phyloP scores from a whole-genome alignment of 2,797 vertebrate genomes.

The Adrianichthys oophorus region DNA sequence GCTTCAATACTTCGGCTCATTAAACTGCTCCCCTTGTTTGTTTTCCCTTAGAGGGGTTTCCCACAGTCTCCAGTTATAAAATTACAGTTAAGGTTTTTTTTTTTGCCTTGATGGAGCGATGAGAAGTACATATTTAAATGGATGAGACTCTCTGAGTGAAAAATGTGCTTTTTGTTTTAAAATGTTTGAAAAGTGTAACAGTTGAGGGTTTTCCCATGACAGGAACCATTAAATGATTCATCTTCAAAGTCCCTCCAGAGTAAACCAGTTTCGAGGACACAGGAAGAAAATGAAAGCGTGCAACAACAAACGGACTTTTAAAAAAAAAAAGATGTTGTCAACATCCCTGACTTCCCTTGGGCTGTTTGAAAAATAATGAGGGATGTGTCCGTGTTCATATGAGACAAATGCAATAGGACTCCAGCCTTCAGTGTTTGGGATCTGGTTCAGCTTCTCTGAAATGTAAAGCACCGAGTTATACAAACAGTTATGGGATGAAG shows the following conservation, averaged over 20 bases:
- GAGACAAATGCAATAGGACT: constrained; percentile 16
- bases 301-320: constrained; percentile 33
- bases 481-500: no score
- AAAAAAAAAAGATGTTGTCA: constrained; percentile 3
- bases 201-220: constrained; percentile 17
- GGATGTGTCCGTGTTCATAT: constrained; percentile 27
- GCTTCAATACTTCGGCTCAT: constrained; percentile 28
- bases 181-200: background rate
- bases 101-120: background rate
- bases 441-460: constrained; percentile 23
- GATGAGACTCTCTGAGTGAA: constrained; percentile 6
- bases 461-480: background rate
- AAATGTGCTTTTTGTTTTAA: constrained; percentile 5
- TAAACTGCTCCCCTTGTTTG: constrained; percentile 25
- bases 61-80: constrained; percentile 35
- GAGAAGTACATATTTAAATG: constrained; percentile 7
- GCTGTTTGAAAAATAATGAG: background rate
- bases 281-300: constrained; percentile 22
- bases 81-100: constrained; percentile 12
- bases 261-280: constrained; percentile 27
- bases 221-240: constrained; percentile 14
- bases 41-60: constrained; percentile 42
- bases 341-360: constrained; percentile 21
- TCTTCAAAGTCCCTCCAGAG: constrained; percentile 21
- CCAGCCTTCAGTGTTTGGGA: constrained; percentile 12